Conservation (phyloP, 1,140 invertebrate genomes). For the Oncopeltus fasciatus region DNA sequence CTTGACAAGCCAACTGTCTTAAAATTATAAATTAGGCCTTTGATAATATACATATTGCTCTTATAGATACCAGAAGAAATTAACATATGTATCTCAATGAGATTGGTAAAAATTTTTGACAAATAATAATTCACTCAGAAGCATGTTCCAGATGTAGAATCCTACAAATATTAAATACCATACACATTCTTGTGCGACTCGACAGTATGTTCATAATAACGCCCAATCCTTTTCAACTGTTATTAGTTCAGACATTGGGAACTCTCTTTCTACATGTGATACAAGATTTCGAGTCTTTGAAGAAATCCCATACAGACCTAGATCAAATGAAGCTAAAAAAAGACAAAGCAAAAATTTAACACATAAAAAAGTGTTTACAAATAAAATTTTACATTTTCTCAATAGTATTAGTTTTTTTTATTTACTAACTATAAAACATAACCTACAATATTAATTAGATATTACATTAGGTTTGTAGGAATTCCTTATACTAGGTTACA, state of each 20-base stretch:
- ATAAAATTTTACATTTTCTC: neutral
- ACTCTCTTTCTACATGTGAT: neutral
- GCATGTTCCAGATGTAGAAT: neutral
- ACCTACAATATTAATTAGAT: neutral
- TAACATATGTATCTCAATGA: too few species aligned
- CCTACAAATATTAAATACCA: neutral
- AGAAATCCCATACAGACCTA: constrained; percentile 20
- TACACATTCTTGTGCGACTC: neutral
- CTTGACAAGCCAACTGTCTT: too few species aligned
- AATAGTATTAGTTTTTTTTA: neutral
- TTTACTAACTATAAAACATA: neutral
- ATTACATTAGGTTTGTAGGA: neutral
- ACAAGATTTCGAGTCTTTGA: neutral
- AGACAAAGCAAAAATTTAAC: too few species aligned
- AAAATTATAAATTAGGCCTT: too few species aligned
- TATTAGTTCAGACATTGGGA: constrained; percentile 5
- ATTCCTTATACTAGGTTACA: neutral
- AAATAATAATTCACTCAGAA: neutral
- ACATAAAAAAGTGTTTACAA: too few species aligned
- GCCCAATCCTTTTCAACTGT: constrained; percentile 15
- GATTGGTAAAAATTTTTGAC: neutral
- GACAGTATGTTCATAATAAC: neutral
- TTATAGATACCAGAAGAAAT: too few species aligned
- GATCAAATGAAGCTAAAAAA: constrained; percentile 22
- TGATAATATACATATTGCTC: too few species aligned